Evolutionary conservation across 2,797 vertebrate genomes (phyloP).

Genomic region (Otus scops): DNA sequence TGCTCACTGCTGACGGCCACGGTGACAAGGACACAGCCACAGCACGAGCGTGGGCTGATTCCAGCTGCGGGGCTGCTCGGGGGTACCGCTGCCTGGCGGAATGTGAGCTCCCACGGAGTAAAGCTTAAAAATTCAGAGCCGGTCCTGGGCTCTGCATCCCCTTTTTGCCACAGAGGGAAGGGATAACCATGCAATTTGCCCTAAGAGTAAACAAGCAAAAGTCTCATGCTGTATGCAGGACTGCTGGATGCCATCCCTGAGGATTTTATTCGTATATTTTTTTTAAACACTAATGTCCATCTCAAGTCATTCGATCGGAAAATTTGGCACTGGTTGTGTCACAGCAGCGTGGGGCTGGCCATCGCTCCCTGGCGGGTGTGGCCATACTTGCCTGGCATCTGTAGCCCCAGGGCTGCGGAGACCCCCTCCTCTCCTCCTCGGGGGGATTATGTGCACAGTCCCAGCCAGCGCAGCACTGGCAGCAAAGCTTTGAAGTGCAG

Average conservation of each 20-base stretch:
- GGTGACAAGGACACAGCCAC: background rate
- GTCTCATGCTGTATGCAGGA: background rate
- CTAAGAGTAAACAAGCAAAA: background rate
- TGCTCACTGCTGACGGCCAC: background rate
- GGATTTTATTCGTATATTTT: too few species aligned
- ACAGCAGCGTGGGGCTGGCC: background rate
- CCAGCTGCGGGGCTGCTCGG: background rate
- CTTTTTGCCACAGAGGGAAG: background rate
- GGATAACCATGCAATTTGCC: background rate
- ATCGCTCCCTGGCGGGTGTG: background rate
- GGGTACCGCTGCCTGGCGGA: rapidly evolving
- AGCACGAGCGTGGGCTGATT: rapidly evolving
- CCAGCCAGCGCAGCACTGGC: background rate
- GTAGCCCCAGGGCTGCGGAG: background rate
- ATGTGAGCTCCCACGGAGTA: rapidly evolving
- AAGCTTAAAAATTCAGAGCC: background rate
- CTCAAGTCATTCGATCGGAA: background rate
- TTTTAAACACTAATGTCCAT: background rate
- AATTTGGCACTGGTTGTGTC: background rate
- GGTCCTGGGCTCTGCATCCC: background rate
- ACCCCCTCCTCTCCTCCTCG: background rate
- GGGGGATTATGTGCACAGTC: background rate
- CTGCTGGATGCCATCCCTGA: background rate
- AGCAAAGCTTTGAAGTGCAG: background rate
- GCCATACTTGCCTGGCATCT: background rate